Conservation (phyloP, 2,888 invertebrate species). For the Clanis bilineata region DNA sequence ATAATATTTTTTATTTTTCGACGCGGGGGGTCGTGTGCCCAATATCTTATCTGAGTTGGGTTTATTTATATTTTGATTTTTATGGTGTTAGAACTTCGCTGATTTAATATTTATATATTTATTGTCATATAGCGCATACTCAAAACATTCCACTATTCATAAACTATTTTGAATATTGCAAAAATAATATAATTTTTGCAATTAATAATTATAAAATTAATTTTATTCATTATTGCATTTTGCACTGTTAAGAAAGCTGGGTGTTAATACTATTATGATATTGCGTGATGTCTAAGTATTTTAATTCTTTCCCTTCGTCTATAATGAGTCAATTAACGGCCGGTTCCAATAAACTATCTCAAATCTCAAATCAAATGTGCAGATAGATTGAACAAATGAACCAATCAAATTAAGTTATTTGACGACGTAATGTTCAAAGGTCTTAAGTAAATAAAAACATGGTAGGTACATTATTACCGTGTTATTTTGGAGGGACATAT, state of each 20-base stretch:
- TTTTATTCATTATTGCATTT: not conserved
- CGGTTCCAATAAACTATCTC: too few relatives aligned
- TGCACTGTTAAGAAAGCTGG: not conserved
- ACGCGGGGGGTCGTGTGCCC: not conserved
- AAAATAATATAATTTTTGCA: not conserved
- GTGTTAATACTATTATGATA: too few relatives aligned
- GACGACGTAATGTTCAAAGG: too few relatives aligned
- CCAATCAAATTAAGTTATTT: too few relatives aligned
- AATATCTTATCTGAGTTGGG: not conserved
- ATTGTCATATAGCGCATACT: not conserved
- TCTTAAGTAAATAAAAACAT: too few relatives aligned
- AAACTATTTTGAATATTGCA: too few relatives aligned
- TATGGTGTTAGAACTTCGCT: not conserved
- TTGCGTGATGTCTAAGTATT: not conserved
- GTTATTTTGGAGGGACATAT: too few relatives aligned
- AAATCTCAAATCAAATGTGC: too few relatives aligned
- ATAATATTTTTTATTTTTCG: not conserved
- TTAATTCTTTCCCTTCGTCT: not conserved
- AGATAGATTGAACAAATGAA: too few relatives aligned
- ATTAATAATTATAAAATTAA: not conserved
- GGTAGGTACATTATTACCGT: too few relatives aligned
- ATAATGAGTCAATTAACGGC: not conserved
- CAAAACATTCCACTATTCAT: slow-evolving; percentile 16
- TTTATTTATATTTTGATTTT: not conserved
- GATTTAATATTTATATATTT: not conserved